Evolutionary conservation across 1,140 invertebrate species (phyloP).

Genomic region (Tigriopus japonicus): DNA sequence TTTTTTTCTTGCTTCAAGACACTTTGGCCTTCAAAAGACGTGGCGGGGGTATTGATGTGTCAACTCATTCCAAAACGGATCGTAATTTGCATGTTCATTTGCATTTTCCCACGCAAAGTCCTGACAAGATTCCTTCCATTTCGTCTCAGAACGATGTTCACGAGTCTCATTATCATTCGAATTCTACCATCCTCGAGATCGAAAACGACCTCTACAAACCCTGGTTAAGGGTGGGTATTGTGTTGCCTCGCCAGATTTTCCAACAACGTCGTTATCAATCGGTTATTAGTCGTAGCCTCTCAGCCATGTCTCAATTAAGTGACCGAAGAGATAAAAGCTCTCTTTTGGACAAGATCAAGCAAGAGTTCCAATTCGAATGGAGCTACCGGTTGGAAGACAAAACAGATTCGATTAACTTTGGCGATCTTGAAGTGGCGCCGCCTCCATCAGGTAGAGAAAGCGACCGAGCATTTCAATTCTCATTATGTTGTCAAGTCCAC

Average conservation of each 20-base stretch:
- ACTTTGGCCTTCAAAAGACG: too few relatives aligned
- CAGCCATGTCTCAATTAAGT: not conserved
- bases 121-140: too few relatives aligned
- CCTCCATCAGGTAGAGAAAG: not conserved
- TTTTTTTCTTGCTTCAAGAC: too few relatives aligned
- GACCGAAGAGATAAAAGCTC: not conserved
- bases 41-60: too few relatives aligned
- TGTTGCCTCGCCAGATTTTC: not conserved
- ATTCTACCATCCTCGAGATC: too few relatives aligned
- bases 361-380: not conserved
- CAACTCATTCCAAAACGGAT: too few relatives aligned
- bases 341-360: not conserved
- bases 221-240: not conserved
- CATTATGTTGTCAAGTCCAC: not conserved
- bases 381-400: not conserved
- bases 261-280: not conserved
- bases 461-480: not conserved
- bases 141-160: too few relatives aligned
- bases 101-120: too few relatives aligned
- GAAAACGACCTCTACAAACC: not conserved
- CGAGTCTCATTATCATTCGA: too few relatives aligned
- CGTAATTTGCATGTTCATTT: too few relatives aligned
- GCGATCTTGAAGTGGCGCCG: not conserved
- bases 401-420: not conserved
- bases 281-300: not conserved